Conservation (phyloP, 2,888 invertebrate species). For the Ethmia dodecea region DNA sequence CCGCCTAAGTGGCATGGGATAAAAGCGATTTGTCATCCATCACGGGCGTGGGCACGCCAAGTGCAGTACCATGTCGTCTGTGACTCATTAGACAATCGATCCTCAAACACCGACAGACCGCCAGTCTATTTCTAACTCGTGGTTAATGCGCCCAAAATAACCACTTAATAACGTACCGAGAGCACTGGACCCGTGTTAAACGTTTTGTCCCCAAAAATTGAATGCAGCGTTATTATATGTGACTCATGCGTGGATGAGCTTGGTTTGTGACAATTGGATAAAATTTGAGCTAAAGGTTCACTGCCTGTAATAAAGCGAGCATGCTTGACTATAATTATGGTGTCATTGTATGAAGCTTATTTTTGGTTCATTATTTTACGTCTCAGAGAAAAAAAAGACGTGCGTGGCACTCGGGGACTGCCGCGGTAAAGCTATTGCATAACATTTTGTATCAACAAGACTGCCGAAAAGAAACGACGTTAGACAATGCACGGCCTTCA, state of each 20-base stretch:
- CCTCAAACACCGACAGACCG: conserved; percentile 33
- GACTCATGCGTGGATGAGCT: conserved; percentile 20
- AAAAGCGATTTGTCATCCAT: conserved; percentile 69
- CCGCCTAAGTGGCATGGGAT: conserved; percentile 43
- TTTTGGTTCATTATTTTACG: too few species aligned
- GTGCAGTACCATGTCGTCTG: conserved; percentile 67
- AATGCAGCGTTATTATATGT: conserved; percentile 21
- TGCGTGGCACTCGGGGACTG: too few species aligned
- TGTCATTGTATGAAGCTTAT: too few species aligned
- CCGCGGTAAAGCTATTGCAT: too few species aligned
- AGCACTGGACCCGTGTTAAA: conserved; percentile 16
- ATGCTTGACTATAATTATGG: too few species aligned
- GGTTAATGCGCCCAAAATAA: not conserved
- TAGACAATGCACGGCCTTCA: too few species aligned
- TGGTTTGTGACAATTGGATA: conserved; percentile 27
- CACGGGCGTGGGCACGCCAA: conserved; percentile 54
- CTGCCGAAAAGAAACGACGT: too few species aligned
- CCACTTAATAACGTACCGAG: not conserved
- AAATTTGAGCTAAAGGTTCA: conserved; percentile 25
- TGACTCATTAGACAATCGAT: conserved; percentile 73
- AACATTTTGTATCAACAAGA: too few species aligned
- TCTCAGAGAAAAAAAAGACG: too few species aligned
- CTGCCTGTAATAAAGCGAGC: too few species aligned
- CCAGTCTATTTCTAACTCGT: too few species aligned
- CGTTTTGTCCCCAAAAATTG: conserved; percentile 24